Conservation (phyloP, 2,888 invertebrate species). For the Acanthopleura granulata region DNA sequence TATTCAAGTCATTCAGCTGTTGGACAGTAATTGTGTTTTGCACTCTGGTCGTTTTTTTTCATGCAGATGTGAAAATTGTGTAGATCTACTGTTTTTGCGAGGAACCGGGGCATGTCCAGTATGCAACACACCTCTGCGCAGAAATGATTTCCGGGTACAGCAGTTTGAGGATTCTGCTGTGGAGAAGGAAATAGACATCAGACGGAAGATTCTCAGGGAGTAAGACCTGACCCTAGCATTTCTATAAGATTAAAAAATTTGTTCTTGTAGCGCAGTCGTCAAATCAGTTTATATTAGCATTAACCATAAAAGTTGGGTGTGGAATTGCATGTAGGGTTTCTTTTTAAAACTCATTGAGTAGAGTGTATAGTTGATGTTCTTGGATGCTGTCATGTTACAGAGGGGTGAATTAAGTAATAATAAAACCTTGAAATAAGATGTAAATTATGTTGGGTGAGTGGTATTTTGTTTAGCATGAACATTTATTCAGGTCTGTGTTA, state of each 20-base stretch:
- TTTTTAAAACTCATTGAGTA: too few relatives aligned
- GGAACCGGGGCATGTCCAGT: constrained; percentile 95
- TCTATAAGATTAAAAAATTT: too few relatives aligned
- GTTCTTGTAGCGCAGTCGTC: too few relatives aligned
- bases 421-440: neutral
- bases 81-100: constrained; percentile 95
- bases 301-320: too few relatives aligned
- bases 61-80: constrained; percentile 90
- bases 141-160: constrained; percentile 93
- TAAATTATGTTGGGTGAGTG: neutral
- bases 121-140: constrained; percentile 87
- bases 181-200: constrained; percentile 97
- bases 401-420: too few relatives aligned
- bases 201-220: constrained; percentile 82
- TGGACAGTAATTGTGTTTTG: too few relatives aligned
- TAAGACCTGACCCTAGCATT: constrained; percentile 35
- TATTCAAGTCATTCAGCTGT: too few relatives aligned
- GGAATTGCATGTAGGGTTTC: too few relatives aligned
- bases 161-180: constrained; percentile 96
- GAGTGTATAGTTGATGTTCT: too few relatives aligned
- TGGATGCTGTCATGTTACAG: too few relatives aligned
- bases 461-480: neutral
- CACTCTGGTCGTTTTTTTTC: neutral
- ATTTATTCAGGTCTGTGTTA: neutral
- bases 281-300: too few relatives aligned